Evolutionary conservation across 2,113 vertebrate genomes (phyloP).

Genomic region (Archocentrus centrarchus): DNA sequence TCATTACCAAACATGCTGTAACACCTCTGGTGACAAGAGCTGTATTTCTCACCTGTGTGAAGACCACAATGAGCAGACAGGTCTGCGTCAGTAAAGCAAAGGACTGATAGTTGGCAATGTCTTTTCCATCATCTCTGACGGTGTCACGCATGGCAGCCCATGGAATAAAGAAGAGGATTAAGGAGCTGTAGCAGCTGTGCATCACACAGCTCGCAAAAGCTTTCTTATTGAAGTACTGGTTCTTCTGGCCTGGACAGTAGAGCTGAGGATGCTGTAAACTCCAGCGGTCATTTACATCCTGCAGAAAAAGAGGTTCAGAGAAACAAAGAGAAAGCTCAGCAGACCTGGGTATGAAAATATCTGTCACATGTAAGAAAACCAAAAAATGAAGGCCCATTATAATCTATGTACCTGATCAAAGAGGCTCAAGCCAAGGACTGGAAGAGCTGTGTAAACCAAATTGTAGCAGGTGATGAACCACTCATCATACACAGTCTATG

Average conservation of each 20-base stretch:
- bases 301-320: neutral
- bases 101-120: conserved; percentile 92
- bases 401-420: conserved; percentile 90
- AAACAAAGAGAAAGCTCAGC: neutral
- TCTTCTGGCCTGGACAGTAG: conserved; percentile 90
- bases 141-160: conserved; percentile 86
- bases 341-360: neutral
- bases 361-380: too few relatives aligned
- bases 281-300: conserved; percentile 95
- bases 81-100: conserved; percentile 92
- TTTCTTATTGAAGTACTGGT: conserved; percentile 90
- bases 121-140: conserved; percentile 88
- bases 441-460: conserved; percentile 92
- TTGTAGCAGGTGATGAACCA: conserved; percentile 97
- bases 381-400: neutral
- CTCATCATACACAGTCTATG: conserved; percentile 92
- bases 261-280: conserved; percentile 91
- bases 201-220: conserved; percentile 86
- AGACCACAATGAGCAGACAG: conserved; percentile 88
- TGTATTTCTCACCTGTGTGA: conserved; percentile 75
- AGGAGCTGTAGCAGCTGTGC: conserved; percentile 92
- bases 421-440: conserved; percentile 91
- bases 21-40: neutral
- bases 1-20: too few relatives aligned
- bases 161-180: conserved; percentile 93